A percentile compares a stretch with the other conserved stretches of the same genome.
Evolutionary conservation across 2,888 invertebrate genomes (phyloP).

Genomic region (Tipula unca): DNA sequence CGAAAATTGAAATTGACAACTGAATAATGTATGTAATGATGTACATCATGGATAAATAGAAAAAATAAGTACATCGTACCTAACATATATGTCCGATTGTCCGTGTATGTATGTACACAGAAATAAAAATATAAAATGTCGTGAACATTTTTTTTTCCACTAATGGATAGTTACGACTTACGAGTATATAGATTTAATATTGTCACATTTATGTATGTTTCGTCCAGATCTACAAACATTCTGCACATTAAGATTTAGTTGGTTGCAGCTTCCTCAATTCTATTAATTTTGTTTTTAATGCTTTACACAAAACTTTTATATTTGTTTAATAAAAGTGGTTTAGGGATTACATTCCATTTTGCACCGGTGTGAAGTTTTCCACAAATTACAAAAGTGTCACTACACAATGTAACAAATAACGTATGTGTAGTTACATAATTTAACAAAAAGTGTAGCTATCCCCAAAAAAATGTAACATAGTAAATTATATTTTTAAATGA

Average conservation of each 20-base stretch:
- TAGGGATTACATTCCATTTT: too few species aligned
- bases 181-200: not conserved
- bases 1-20: not conserved
- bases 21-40: not conserved
- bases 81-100: not conserved
- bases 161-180: not conserved
- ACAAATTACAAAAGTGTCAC: too few species aligned
- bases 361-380: too few species aligned
- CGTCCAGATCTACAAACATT: not conserved
- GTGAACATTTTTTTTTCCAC: not conserved
- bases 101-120: not conserved
- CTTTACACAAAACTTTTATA: not conserved
- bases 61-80: not conserved
- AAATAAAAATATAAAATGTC: not conserved
- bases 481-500: too few species aligned
- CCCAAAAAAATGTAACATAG: too few species aligned
- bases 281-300: not conserved
- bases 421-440: too few species aligned
- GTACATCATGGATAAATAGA: not conserved
- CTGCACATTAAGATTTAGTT: not conserved
- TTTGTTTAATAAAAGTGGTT: not conserved
- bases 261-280: not conserved
- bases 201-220: not conserved
- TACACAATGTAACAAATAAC: too few species aligned
- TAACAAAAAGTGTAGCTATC: too few species aligned